A percentile compares a stretch with the other conserved stretches of the same genome.
phyloP scores from a whole-genome alignment of 2,888 invertebrate species.

The Cataglyphis albicans region DNA sequence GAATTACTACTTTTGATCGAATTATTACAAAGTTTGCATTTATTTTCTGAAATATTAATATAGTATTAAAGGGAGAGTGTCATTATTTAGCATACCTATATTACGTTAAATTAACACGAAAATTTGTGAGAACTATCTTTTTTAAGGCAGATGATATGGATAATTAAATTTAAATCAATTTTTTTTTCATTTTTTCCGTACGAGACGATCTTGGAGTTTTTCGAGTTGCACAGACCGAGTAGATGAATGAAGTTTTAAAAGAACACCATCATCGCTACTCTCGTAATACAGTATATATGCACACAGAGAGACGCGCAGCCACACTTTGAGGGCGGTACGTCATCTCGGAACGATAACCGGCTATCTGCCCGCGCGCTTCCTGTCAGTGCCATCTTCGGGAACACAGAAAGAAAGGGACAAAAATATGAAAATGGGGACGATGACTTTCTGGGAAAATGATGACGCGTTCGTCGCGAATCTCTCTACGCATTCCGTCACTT shows the following conservation, averaged over 20 bases:
- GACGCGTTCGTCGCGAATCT: constrained; percentile 66
- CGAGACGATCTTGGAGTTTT: not conserved
- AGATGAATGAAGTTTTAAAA: constrained; percentile 53
- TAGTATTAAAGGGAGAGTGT: too few species aligned
- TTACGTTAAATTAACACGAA: too few species aligned
- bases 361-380: constrained; percentile 76
- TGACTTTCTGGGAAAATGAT: constrained; percentile 70
- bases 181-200: too few species aligned
- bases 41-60: too few species aligned
- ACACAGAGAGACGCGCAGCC: constrained; percentile 43
- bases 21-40: too few species aligned
- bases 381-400: constrained; percentile 68
- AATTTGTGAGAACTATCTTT: too few species aligned
- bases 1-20: too few species aligned
- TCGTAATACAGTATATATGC: constrained; percentile 21
- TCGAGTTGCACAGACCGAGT: not conserved
- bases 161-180: too few species aligned
- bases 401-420: constrained; percentile 69
- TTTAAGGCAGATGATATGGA: too few species aligned
- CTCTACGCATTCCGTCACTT: constrained; percentile 9
- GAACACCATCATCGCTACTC: constrained; percentile 41
- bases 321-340: constrained; percentile 53
- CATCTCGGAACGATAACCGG: constrained; percentile 72
- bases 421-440: constrained; percentile 72
- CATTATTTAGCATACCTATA: too few species aligned